Conservation (phyloP, 2,888 invertebrate species). For the Heliconius cydno region DNA sequence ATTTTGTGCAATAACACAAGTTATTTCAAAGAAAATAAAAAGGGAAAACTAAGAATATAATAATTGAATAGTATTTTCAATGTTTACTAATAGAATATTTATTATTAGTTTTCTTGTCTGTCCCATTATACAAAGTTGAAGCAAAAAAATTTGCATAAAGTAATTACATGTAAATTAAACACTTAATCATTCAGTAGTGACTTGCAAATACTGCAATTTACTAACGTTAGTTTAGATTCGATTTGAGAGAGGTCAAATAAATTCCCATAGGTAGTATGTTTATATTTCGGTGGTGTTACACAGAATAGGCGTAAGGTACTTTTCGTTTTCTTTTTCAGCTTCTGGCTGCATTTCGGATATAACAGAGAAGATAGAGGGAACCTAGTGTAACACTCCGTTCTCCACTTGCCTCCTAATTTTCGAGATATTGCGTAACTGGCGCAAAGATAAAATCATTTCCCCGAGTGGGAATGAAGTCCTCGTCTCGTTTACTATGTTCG, state of each 20-base stretch:
- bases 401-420: no score
- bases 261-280: neutral
- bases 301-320: neutral
- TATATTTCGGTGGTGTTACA: neutral
- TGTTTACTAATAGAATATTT: neutral
- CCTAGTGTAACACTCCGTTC: no score
- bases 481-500: no score
- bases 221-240: conserved; percentile 5
- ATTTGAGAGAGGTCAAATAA: neutral
- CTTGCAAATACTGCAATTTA: conserved; percentile 29
- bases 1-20: no score
- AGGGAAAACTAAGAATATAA: neutral
- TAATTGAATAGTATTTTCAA: neutral
- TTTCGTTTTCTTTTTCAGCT: no score
- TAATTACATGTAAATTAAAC: conserved; percentile 31
- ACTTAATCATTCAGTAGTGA: conserved; percentile 25
- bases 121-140: conserved; percentile 9
- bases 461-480: no score
- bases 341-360: no score
- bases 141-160: conserved; percentile 30
- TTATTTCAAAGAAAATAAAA: neutral
- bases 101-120: neutral
- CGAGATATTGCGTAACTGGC: no score
- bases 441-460: no score
- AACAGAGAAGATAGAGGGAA: no score